Base-by-base conservation (phyloP, 1,140 invertebrate species). In the Trichomalopsis sarcophagae region DNA sequence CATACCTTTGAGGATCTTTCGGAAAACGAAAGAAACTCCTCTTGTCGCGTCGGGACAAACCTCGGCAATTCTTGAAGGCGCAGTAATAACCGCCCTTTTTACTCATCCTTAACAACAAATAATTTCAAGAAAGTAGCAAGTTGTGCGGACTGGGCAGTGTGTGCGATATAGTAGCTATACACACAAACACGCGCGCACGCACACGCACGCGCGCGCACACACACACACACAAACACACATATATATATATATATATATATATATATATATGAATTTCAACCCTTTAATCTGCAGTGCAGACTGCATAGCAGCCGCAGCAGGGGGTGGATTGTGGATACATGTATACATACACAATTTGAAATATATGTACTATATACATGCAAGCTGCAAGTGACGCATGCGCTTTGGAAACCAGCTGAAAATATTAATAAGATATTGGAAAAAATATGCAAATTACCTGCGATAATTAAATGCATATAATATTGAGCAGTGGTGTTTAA, bases 61-160 rank as follows among this genome's bases (percentile, higher is more conserved):
- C 77, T 27, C 85, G 81, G 17, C 85, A 86, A 81, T 84, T 80
- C 30, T 86, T 86, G 27, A 86, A 86, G 68, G 85, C 85, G 30
- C 85, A 86, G 36, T 86, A 86, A 36, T 86, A 86, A 14, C 85
- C 85, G 21, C 85, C 85, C 44, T 86, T 86, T 68, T 86, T 86
- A 69, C 85, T 86, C 85, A 86, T 86, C 33, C n/a, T 83, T 10
- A 27, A 21, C 14, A 27, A 21, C 14, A 30, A 23, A 66, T 30
- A 27, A 7, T 33, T 21, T 33, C 14, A n/a, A 17, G 44, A 77
- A 77, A n/a, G 5, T 27, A 47, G 27, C 10, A 23, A 55, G 13
- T 50, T 77, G 23, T 23, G 50, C 36, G 75, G 14, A 77, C 44
- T 10, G 44, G 27, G 21, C 73, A 75, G 36, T 21, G 36, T n/a